Conservation (phyloP, 37 sponge, comb jelly and placozoan species). For the Agelas oroides region DNA sequence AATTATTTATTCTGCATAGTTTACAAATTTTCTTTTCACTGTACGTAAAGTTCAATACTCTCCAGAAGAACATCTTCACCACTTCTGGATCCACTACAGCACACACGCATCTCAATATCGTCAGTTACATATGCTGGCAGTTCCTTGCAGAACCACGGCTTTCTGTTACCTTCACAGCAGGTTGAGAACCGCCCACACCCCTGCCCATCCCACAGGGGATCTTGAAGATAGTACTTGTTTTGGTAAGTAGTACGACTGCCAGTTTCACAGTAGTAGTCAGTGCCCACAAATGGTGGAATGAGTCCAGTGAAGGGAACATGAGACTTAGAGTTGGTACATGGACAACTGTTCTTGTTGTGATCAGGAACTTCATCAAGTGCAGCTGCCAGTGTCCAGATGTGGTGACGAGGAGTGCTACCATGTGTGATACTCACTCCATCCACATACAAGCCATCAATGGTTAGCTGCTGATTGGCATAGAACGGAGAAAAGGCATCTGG, state of each 20-base stretch:
- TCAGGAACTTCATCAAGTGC: constrained; percentile 18
- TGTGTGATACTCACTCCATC: constrained; percentile 9
- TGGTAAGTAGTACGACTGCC: neutral
- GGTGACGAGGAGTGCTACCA: no score
- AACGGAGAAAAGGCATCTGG: constrained; percentile 38
- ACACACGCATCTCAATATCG: constrained; percentile 44
- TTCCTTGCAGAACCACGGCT: constrained; percentile 47
- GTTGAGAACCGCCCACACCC: constrained; percentile 37
- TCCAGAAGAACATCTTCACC: constrained; percentile 46
- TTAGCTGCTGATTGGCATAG: neutral
- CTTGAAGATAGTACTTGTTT: constrained; percentile 11
- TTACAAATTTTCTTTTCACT: no score
- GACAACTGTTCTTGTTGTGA: constrained; percentile 10
- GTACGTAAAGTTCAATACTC: constrained; percentile 1
- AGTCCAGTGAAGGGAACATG: constrained; percentile 17
- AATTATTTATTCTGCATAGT: no score
- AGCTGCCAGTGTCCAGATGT: constrained; percentile 18
- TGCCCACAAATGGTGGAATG: constrained; percentile 41
- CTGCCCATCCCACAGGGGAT: constrained; percentile 61
- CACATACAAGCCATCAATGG: constrained; percentile 33
- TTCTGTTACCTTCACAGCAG: constrained; percentile 46
- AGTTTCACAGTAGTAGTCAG: constrained; percentile 56
- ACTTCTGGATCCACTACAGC: constrained; percentile 13
- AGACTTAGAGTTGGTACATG: constrained; percentile 14
- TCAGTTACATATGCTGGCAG: neutral